Conservation (phyloP, 2,888 invertebrate species). For the Charanyca ferruginea region DNA sequence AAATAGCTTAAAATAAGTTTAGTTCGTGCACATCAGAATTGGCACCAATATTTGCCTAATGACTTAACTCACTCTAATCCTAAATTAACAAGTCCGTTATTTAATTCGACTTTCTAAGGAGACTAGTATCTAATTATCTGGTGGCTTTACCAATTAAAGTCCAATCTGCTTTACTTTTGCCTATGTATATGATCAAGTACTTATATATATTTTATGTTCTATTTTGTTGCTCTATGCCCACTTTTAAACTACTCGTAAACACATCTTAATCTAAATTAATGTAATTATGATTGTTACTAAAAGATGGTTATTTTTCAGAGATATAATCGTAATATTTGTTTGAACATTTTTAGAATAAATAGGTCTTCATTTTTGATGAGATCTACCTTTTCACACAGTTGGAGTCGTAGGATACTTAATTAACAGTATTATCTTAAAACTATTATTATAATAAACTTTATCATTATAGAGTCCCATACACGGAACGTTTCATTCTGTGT, state of each 20-base stretch:
- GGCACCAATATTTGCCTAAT: no score
- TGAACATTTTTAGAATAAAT: constrained; percentile 1
- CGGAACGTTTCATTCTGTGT: constrained; percentile 34
- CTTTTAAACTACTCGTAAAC: background rate
- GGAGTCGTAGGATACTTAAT: background rate
- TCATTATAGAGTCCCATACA: constrained; percentile 35
- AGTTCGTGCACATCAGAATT: no score
- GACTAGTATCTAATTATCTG: no score
- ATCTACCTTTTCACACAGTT: constrained; percentile 18
- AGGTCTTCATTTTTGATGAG: constrained; percentile 28
- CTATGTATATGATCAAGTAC: background rate
- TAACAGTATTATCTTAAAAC: constrained; percentile 1
- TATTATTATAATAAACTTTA: constrained; percentile 6
- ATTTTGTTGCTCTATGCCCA: background rate
- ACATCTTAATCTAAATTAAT: constrained; percentile 18
- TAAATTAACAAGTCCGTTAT: background rate
- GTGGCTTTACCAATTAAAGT: no score
- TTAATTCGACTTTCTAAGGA: no score
- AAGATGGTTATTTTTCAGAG: constrained; percentile 15
- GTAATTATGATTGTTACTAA: constrained; percentile 2
- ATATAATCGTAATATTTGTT: constrained; percentile 10
- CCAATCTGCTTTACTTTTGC: no score
- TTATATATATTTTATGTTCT: background rate
- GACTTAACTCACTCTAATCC: background rate
- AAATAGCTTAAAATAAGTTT: no score